Percentiles rank a stretch among this genome's conserved stretches.
Conservation (phyloP, 2,797 vertebrate species). For the Alauda arvensis region DNA sequence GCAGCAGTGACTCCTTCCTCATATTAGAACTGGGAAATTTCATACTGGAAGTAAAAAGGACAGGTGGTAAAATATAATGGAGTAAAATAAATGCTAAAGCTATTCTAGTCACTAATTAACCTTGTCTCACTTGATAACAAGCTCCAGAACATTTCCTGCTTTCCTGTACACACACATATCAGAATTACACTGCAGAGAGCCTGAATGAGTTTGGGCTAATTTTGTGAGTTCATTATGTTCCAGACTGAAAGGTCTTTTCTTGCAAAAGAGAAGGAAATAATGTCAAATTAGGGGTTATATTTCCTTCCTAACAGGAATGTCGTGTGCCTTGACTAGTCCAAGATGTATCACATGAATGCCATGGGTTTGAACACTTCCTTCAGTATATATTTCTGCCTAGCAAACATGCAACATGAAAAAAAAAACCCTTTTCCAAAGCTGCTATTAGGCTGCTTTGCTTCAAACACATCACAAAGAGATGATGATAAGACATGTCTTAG, state of each 20-base stretch:
- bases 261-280: constrained; percentile 25
- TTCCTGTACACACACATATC: constrained; percentile 1
- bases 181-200: constrained; percentile 21
- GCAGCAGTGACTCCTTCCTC: background rate
- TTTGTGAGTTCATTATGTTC: constrained; percentile 47
- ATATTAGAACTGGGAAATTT: background rate
- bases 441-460: background rate
- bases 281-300: constrained; percentile 38
- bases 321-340: background rate
- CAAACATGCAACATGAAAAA: background rate
- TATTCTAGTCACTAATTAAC: constrained; percentile 52
- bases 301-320: constrained; percentile 1
- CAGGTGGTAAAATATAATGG: background rate
- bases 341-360: background rate
- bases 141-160: constrained; percentile 38
- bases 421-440: background rate
- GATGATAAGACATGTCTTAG: background rate
- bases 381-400: background rate
- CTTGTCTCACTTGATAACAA: constrained; percentile 41
- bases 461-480: background rate
- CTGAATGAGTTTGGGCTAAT: constrained; percentile 21
- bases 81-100: constrained; percentile 18
- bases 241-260: constrained; percentile 34
- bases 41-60: background rate
- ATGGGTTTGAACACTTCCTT: background rate